Evolutionary conservation across 2,797 vertebrate genomes (phyloP), one percentile per base, ranked within the genome.

Genomic region (Tragopan temminckii): DNA sequence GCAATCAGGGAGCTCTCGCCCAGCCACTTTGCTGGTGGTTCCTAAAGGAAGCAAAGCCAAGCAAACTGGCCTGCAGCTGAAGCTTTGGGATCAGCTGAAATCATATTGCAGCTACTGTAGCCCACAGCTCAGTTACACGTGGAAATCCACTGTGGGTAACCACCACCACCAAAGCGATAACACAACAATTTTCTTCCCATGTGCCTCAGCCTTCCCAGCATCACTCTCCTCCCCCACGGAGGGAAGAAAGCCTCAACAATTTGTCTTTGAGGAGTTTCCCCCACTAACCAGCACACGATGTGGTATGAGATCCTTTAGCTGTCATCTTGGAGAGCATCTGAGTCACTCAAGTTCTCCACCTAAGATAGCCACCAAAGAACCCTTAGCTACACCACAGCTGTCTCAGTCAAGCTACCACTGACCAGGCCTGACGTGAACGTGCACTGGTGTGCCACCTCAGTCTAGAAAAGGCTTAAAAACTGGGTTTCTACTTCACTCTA

Each of bases 101-200:
- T 71, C 70, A 31, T 4, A 31, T 2, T 46, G 20, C 29, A 76
- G 11, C 53, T 76, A 23, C 66, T 66, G 55, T 35, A 78, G 62
- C 42, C 46, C 36, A 69, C 38, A 59, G 46, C 25, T 55, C 43
- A 0, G 0, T 42, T 13, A 61, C 27, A 24, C 0, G 1, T 27
- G 55, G 57, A 74, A 86, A 80, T 24, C 42, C 24, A 18, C 46
- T 17, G 17, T 21, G 29, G 45, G 25, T n/a, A 76, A 69, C 11
- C 53, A 77, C 25, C n/a, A 62, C 9, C 7, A 18, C 24, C 48
- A 50, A 67, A 61, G 38, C 0, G 1, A 80, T 10, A 71, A 43
- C 48, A 76, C 21, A 74, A 31, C 40, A 75, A 62, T n/a, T 58
- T 77, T 27, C 45, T 24, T 69, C 15, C 64, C 15, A 10, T 1